Percentiles rank a stretch among this genome's conserved stretches.
Evolutionary conservation across 2,113 vertebrate genomes (phyloP).

Genomic region (Triplophysa rosa): DNA sequence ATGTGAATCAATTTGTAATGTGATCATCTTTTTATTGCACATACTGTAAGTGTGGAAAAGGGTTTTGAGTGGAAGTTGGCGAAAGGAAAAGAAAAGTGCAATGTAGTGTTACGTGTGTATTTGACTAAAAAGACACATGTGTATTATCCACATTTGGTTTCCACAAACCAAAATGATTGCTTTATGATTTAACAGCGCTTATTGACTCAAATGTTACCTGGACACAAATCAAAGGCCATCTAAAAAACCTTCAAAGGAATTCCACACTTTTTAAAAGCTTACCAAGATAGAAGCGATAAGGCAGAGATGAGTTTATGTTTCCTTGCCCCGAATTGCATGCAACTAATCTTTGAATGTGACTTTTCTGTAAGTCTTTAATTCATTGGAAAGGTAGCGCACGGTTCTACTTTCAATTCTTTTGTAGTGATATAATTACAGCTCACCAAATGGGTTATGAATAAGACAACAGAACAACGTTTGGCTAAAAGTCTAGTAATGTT

Average conservation of each 20-base stretch:
- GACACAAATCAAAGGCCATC: neutral
- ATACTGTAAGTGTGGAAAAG: neutral
- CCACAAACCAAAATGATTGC: no score
- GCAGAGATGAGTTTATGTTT: neutral
- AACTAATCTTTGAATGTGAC: neutral
- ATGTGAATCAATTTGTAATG: no score
- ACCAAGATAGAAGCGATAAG: neutral
- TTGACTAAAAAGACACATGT: neutral
- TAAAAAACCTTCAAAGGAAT: neutral
- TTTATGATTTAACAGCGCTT: no score
- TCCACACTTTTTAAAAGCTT: neutral
- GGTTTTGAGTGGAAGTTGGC: neutral
- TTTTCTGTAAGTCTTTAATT: neutral
- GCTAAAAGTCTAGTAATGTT: neutral
- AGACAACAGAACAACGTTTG: neutral
- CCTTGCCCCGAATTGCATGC: no score
- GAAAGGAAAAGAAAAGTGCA: neutral
- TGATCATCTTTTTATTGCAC: neutral
- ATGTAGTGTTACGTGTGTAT: neutral
- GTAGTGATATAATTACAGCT: constrained; percentile 1
- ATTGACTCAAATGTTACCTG: neutral
- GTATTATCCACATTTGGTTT: no score
- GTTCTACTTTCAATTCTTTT: constrained; percentile 27
- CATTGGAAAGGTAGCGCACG: neutral
- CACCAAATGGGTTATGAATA: neutral